A percentile compares a stretch with the other conserved stretches of the same genome.
These are phyloP conservation scores for Idaea dimidiata DNA, from an alignment of 2,888 invertebrate genomes.

Conservation along the genomic window DNA sequence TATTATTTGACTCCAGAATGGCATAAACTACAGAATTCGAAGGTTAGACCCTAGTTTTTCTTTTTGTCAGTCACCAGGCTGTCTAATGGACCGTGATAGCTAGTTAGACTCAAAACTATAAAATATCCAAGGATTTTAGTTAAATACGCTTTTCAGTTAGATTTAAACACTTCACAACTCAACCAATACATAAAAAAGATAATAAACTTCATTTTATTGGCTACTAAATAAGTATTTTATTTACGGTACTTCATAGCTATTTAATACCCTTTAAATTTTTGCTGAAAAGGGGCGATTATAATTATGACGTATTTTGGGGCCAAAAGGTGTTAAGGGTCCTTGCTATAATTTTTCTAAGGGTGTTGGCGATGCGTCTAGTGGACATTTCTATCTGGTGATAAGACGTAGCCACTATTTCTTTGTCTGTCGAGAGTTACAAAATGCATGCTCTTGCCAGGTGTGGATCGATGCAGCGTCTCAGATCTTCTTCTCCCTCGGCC, in stretches of 20 bases:
- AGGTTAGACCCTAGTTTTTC: conserved; percentile 73
- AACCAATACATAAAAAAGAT: conserved; percentile 1
- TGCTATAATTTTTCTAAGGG: too few relatives aligned
- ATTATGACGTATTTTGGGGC: too few relatives aligned
- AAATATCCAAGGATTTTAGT: too few relatives aligned
- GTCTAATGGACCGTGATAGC: too few relatives aligned
- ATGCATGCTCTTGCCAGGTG: conserved; percentile 76
- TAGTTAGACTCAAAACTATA: too few relatives aligned
- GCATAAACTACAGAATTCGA: conserved; percentile 89
- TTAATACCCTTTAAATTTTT: not conserved
- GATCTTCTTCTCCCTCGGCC: conserved; percentile 96
- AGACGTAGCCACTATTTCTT: too few relatives aligned
- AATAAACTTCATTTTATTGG: not conserved
- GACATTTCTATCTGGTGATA: too few relatives aligned
- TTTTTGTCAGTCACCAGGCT: too few relatives aligned
- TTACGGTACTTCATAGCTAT: not conserved
- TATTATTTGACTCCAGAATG: conserved; percentile 95
- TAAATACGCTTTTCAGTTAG: too few relatives aligned
- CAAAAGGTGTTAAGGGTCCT: too few relatives aligned
- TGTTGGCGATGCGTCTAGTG: too few relatives aligned
- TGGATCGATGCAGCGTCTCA: conserved; percentile 97
- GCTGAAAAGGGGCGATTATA: not conserved
- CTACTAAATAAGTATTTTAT: not conserved
- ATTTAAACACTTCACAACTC: not conserved
- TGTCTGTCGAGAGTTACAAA: too few relatives aligned